phyloP scores from a whole-genome alignment of 2,113 vertebrate species.

The Caracal caracal region DNA sequence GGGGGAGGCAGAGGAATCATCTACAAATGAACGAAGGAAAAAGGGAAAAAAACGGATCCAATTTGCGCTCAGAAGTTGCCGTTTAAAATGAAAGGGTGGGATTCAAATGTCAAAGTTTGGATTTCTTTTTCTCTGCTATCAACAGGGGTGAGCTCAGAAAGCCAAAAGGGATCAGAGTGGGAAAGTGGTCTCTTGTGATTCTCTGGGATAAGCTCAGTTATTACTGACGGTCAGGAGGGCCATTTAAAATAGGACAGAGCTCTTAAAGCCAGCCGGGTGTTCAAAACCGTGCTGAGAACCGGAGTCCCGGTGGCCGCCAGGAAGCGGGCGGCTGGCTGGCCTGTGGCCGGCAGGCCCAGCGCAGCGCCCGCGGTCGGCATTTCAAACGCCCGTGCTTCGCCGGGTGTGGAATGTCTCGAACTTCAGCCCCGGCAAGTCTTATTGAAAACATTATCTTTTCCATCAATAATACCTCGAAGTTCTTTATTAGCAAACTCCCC shows the following conservation, averaged over 20 bases:
- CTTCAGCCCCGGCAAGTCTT: constrained; percentile 74
- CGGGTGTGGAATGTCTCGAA: constrained; percentile 35
- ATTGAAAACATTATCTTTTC: constrained; percentile 90
- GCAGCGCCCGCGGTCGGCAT: accelerated
- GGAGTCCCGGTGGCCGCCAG: accelerated
- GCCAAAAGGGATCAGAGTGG: constrained; percentile 69
- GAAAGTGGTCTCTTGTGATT: constrained; percentile 75
- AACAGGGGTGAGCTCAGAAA: not conserved
- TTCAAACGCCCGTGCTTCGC: constrained; percentile 41
- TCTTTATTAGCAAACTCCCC: constrained; percentile 87
- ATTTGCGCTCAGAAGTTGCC: not conserved
- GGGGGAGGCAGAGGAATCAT: not conserved
- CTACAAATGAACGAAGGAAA: not conserved
- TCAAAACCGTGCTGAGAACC: constrained; percentile 43
- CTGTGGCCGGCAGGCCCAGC: accelerated
- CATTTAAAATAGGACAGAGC: not conserved
- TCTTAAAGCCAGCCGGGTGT: constrained; percentile 1
- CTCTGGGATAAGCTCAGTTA: constrained; percentile 61
- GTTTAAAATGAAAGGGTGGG: not conserved
- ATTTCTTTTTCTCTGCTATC: not conserved
- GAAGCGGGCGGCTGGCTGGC: not conserved
- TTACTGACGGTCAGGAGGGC: constrained; percentile 54
- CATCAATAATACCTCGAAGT: constrained; percentile 87
- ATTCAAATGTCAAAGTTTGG: not conserved
- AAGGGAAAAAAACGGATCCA: constrained; percentile 56